Evolutionary conservation across 2,113 vertebrate species (phyloP), one percentile per base, ranked within the genome.

Genomic region (Corythornis cristatus): DNA sequence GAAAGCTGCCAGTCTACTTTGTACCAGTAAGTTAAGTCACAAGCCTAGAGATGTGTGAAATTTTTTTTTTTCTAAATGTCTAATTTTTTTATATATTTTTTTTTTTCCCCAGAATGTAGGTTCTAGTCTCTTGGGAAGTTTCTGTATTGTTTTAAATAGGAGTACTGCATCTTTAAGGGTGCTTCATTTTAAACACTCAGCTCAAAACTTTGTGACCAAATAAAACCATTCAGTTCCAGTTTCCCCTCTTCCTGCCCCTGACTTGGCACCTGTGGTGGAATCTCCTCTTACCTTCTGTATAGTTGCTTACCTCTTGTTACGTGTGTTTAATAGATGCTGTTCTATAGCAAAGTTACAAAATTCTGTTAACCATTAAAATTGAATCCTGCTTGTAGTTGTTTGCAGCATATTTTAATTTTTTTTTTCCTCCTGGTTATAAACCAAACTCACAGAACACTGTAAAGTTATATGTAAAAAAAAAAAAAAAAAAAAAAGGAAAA

Each of bases 1-100:
- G 64, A 95, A 86, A 35, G 85, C 92, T 72, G 83, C 91, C 90
- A 62, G 40, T 87, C 93, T 89, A 9, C 90, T 65, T 81, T 92
- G 94, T 96, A 89, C 93, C 95, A 96, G 95, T 93, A 90, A 94
- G 73, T 94, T 48, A 89, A 96, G 93, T 95, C 87, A 37, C 40
- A 5, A 94, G 75, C 81, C 74, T 86, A 90, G 95, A 93, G 71
- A 76, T 83, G 79, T 68, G 82, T 87, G 93, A 74, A 64, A 68
- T 45, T 66, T 65, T 78, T 91, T 91, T 94, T 84, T 23, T 33
- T 33, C 33, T 12, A 51, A 86, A 90, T 65, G 68, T 92, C 65
- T 71, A 6, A 28, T 50, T 92, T 46, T 25, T 16, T n/a, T 89
- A 86, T 77, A 28, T 70, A 93, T 78, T 93, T 84, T 77, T 37